Evolutionary conservation across 2,888 invertebrate species (phyloP).

Genomic region (Meta bourneti): DNA sequence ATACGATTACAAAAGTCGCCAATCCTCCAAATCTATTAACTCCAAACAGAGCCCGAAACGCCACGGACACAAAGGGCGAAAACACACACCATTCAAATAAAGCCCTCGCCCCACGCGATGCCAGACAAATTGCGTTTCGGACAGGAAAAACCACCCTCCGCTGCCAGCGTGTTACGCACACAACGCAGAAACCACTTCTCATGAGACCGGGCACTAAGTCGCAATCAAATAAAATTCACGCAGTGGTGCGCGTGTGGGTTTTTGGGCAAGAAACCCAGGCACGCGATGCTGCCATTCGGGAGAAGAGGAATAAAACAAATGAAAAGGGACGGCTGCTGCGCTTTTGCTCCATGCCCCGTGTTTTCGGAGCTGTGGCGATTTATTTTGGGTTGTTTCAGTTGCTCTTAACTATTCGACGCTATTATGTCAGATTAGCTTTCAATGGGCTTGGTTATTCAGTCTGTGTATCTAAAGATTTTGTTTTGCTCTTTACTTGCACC

Average conservation of each 20-base stretch:
- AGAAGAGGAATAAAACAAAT: neutral
- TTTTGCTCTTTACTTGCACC: no score
- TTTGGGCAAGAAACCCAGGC: slow-evolving; percentile 16
- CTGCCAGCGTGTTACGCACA: slow-evolving; percentile 29
- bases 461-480: no score
- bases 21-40: no score
- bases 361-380: no score
- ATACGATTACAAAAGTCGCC: no score
- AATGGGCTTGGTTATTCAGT: no score
- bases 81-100: neutral
- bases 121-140: slow-evolving; percentile 35
- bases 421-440: no score
- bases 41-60: no score
- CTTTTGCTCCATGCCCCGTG: neutral
- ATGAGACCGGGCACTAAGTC: slow-evolving; percentile 19
- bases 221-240: slow-evolving; percentile 71
- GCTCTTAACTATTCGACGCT: no score
- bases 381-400: no score
- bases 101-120: neutral
- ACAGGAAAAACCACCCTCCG: slow-evolving; percentile 18
- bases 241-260: slow-evolving; percentile 38
- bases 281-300: slow-evolving; percentile 48
- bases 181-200: neutral
- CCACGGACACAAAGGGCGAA: no score
- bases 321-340: neutral